These are phyloP conservation scores for Panopea generosa DNA, from an alignment of 2,888 invertebrate genomes.

Conservation along the genomic window DNA sequence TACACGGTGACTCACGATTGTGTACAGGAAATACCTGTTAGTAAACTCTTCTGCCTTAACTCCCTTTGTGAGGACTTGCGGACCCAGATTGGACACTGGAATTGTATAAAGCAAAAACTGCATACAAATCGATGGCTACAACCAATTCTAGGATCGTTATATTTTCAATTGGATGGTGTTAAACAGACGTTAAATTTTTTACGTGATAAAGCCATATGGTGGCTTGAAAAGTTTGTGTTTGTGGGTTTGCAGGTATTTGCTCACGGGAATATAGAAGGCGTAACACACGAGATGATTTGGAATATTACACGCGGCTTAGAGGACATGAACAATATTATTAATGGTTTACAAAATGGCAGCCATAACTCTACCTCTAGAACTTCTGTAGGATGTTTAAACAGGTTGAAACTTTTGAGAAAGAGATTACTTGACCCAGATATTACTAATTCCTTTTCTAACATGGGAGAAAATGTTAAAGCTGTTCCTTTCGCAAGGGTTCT, in stretches of 20 bases:
- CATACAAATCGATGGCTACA: slow-evolving; percentile 81
- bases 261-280: slow-evolving; percentile 80
- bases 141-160: slow-evolving; percentile 75
- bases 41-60: slow-evolving; percentile 81
- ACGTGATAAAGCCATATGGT: slow-evolving; percentile 79
- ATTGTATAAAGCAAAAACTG: slow-evolving; percentile 81
- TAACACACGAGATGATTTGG: slow-evolving; percentile 83
- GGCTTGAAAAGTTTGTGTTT: slow-evolving; percentile 81
- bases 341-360: slow-evolving; percentile 62
- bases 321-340: slow-evolving; percentile 83
- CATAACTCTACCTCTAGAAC: slow-evolving; percentile 41
- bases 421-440: not conserved
- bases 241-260: slow-evolving; percentile 84
- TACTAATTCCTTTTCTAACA: slow-evolving; percentile 22
- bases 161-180: slow-evolving; percentile 76
- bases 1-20: slow-evolving; percentile 79
- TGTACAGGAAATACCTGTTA: slow-evolving; percentile 72
- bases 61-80: slow-evolving; percentile 84
- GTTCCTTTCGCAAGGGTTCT: slow-evolving; percentile 81
- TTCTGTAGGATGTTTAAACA: slow-evolving; percentile 16
- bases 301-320: slow-evolving; percentile 83
- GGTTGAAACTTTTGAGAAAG: not conserved
- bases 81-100: slow-evolving; percentile 83
- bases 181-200: slow-evolving; percentile 72
- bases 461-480: slow-evolving; percentile 72